These are phyloP conservation scores for Blera fallax DNA, from an alignment of 2,888 invertebrate genomes.

Conservation along the genomic window DNA sequence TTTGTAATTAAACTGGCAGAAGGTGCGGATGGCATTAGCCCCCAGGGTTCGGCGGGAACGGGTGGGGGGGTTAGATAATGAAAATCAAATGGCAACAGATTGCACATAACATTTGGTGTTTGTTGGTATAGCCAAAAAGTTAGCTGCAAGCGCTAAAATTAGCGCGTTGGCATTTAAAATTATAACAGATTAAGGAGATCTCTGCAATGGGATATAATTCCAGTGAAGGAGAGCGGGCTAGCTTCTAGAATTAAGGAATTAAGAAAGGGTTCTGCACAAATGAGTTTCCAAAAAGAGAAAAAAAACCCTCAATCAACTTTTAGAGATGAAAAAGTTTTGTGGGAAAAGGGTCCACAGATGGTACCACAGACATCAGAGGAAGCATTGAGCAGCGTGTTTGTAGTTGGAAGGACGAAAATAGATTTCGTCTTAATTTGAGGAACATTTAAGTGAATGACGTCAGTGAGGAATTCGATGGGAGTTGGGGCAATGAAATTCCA, in stretches of 20 bases:
- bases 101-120: conserved; percentile 34
- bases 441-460: background rate
- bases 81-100: conserved; percentile 62
- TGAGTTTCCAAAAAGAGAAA: background rate
- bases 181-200: conserved; percentile 39
- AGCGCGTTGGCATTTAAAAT: conserved; percentile 36
- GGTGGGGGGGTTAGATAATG: conserved; percentile 19
- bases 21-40: background rate
- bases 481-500: background rate
- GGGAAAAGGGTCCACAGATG: background rate
- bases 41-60: too few species aligned
- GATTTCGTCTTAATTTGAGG: background rate
- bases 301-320: background rate
- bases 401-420: background rate
- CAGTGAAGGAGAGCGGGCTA: background rate
- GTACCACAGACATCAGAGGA: background rate
- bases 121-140: background rate
- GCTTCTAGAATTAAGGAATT: background rate
- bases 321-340: background rate
- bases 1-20: conserved; percentile 19
- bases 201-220: conserved; percentile 27
- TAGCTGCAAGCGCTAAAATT: conserved; percentile 24
- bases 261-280: background rate
- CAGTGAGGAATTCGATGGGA: background rate
- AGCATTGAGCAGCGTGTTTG: background rate